Evolutionary conservation across 2,113 vertebrate species (phyloP).

Genomic region (Neopipo cinnamomea): DNA sequence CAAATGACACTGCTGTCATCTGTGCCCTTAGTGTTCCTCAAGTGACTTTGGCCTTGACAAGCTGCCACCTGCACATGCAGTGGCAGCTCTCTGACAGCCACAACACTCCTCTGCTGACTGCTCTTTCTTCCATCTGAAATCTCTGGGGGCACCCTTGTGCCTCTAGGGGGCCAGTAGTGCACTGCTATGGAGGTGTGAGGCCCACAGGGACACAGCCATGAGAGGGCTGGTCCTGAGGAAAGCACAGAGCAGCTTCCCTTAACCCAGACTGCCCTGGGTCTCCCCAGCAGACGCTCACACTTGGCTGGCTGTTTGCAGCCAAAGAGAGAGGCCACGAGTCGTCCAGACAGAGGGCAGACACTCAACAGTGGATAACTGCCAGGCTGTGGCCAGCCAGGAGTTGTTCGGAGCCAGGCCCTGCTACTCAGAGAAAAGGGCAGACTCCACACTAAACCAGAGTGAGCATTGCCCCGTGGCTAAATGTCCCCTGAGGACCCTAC

Average conservation of each 20-base stretch:
- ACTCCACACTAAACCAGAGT: not conserved
- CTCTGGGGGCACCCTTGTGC: not conserved
- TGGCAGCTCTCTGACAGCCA: not conserved
- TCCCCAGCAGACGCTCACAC: not conserved
- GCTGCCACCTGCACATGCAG: not conserved
- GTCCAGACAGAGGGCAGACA: constrained; percentile 24
- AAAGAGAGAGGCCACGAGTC: not conserved
- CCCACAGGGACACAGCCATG: fast-evolving
- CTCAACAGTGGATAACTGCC: not conserved
- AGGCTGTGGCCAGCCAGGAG: constrained; percentile 8
- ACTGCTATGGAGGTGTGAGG: not conserved
- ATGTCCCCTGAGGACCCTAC: not conserved
- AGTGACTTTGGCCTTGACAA: not conserved
- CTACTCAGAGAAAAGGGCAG: not conserved
- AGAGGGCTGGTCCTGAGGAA: not conserved
- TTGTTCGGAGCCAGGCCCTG: not conserved
- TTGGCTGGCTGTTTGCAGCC: not conserved
- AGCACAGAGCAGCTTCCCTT: not conserved
- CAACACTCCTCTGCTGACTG: not conserved
- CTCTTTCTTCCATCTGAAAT: not conserved
- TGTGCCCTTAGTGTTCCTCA: not conserved
- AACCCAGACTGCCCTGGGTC: not conserved
- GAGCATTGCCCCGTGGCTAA: not conserved
- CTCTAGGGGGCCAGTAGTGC: not conserved
- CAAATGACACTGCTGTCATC: not conserved